A percentile compares a stretch with the other conserved stretches of the same genome.
These are phyloP conservation scores for Pantelozetes paolii DNA, from an alignment of 2,888 invertebrate genomes.

Conservation along the genomic window DNA sequence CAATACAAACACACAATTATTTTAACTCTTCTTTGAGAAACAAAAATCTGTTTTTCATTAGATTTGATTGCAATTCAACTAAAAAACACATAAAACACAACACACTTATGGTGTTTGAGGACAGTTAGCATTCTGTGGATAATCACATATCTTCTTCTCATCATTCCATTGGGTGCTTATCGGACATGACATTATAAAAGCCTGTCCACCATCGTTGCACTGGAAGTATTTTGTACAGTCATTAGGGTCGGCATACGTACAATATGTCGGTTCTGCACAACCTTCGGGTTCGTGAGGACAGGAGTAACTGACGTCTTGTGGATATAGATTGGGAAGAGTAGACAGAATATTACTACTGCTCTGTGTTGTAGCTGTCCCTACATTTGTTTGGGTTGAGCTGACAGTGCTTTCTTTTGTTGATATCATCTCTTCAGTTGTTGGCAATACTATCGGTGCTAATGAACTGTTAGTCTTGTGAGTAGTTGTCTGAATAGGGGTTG, in stretches of 20 bases:
- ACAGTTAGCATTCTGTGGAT: conserved; percentile 15
- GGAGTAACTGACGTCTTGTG: neutral
- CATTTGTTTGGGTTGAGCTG: neutral
- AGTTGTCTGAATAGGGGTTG: neutral
- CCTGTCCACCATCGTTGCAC: conserved; percentile 25
- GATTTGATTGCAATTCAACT: too few relatives aligned
- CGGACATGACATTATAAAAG: conserved; percentile 2
- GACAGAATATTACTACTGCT: neutral
- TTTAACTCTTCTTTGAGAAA: too few relatives aligned
- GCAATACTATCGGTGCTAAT: neutral
- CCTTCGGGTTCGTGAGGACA: neutral
- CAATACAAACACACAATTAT: too few relatives aligned
- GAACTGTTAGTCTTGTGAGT: neutral
- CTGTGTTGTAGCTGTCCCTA: neutral
- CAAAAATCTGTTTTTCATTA: too few relatives aligned
- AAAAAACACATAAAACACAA: neutral
- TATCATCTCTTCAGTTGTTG: neutral
- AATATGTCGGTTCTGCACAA: neutral
- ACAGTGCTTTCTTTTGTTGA: neutral
- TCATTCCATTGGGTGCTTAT: conserved; percentile 8
- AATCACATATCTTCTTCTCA: neutral
- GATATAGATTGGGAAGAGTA: neutral
- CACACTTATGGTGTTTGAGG: neutral
- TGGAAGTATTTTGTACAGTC: conserved; percentile 10
- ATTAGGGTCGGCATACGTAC: neutral